Conservation (phyloP, 2,797 vertebrate genomes). For the Eremophila alpestris region DNA sequence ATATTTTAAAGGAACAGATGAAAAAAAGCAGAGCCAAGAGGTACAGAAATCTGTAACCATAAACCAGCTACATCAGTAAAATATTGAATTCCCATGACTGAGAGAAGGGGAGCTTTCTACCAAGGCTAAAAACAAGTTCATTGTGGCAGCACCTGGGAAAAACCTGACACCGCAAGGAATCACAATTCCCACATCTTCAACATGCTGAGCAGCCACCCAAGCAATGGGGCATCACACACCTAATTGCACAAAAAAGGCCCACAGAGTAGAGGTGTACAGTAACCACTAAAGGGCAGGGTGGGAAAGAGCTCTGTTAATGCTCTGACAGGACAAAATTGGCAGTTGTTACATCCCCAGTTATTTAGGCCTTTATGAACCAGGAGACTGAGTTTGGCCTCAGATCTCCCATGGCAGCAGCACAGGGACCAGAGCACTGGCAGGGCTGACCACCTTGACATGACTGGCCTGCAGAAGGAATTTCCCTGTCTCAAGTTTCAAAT, state of each 20-base stretch:
- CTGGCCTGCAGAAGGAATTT: neutral
- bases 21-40: neutral
- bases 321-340: neutral
- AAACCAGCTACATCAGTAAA: neutral
- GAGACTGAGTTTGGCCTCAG: neutral
- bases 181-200: accelerated
- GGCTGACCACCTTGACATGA: accelerated
- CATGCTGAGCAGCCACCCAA: neutral
- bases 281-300: neutral
- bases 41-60: neutral
- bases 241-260: neutral
- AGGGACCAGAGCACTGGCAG: neutral
- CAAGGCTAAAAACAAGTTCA: neutral
- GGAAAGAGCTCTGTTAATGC: neutral
- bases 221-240: accelerated
- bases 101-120: neutral
- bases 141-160: neutral
- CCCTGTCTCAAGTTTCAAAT: neutral
- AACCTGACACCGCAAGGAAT: neutral
- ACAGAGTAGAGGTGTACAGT: neutral
- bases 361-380: neutral
- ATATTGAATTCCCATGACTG: neutral
- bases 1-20: neutral
- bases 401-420: neutral
- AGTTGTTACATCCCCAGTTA: neutral